Evolutionary conservation across 2,888 invertebrate species (phyloP).

Genomic region (Lissocephala sabroskyi): DNA sequence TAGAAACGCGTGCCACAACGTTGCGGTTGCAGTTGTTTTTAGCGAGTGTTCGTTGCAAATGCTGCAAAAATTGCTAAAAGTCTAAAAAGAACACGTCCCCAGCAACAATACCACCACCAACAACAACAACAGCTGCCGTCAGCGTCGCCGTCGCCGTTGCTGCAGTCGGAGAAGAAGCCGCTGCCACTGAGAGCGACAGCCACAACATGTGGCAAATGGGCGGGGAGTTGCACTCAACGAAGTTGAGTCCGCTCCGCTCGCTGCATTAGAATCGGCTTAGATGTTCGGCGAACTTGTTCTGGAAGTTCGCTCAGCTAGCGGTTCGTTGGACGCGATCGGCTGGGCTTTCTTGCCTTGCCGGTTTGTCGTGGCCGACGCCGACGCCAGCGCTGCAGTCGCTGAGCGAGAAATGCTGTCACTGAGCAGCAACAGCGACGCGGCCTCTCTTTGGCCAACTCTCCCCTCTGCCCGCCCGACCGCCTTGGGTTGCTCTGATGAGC

Average conservation of each 20-base stretch:
- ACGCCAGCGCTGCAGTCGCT: too few species aligned
- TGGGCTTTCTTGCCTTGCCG: constrained; percentile 37
- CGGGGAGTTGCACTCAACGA: constrained; percentile 13
- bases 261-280: constrained; percentile 64
- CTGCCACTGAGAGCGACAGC: constrained; percentile 23
- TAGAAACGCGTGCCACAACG: constrained; percentile 71
- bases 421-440: neutral
- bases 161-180: constrained; percentile 32
- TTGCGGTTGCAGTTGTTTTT: constrained; percentile 71
- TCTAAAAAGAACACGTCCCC: constrained; percentile 66
- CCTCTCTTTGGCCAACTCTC: too few species aligned
- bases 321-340: constrained; percentile 15
- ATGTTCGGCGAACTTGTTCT: constrained; percentile 27
- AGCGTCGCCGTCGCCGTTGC: constrained; percentile 18
- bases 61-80: constrained; percentile 70
- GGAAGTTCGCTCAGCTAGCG: constrained; percentile 29
- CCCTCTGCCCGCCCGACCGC: too few species aligned
- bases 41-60: constrained; percentile 71
- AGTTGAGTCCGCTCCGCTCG: too few species aligned
- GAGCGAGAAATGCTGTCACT: constrained; percentile 21
- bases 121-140: constrained; percentile 27
- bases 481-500: constrained; percentile 49
- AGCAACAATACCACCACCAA: constrained; percentile 29
- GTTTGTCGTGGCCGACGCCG: constrained; percentile 37
- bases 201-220: constrained; percentile 6